A percentile compares a stretch with the other conserved stretches of the same genome.
phyloP scores from a whole-genome alignment of 23 tunicate species.

The Diplosoma virens region DNA sequence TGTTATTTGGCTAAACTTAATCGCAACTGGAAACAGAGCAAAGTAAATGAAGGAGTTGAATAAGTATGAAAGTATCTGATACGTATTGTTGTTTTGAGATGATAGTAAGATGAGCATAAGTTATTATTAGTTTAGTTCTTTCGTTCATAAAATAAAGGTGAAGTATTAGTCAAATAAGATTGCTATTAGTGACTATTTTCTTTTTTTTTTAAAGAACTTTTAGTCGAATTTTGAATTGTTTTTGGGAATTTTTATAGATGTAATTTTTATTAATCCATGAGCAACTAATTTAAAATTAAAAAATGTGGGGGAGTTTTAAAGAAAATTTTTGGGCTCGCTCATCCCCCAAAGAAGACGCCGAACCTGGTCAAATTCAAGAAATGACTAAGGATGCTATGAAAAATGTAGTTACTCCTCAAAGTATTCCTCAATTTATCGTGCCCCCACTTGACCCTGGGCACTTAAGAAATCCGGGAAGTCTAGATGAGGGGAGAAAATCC shows the following conservation, averaged over 20 bases:
- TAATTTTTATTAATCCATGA: background rate
- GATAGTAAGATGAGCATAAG: too few relatives aligned
- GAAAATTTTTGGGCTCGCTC: constrained; percentile 39
- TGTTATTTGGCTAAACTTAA: too few relatives aligned
- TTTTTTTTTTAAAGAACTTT: background rate
- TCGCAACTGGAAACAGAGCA: too few relatives aligned
- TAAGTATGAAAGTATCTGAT: too few relatives aligned
- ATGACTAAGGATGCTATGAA: constrained; percentile 59
- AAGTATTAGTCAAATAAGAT: too few relatives aligned
- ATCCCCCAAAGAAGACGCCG: background rate
- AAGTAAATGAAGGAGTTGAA: too few relatives aligned
- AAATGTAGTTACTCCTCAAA: constrained; percentile 81
- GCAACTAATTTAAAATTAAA: background rate
- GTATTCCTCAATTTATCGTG: constrained; percentile 72
- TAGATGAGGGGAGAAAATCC: too few relatives aligned
- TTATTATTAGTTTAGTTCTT: too few relatives aligned
- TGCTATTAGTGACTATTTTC: too few relatives aligned
- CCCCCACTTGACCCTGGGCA: constrained; percentile 50
- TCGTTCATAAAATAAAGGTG: too few relatives aligned
- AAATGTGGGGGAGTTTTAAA: constrained; percentile 64
- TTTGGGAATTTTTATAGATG: background rate
- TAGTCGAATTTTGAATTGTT: background rate
- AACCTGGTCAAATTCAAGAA: background rate
- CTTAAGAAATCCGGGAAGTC: background rate
- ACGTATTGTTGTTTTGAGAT: too few relatives aligned